Conservation (phyloP, 2,113 vertebrate species). For the Chloropsis cyanopogon region DNA sequence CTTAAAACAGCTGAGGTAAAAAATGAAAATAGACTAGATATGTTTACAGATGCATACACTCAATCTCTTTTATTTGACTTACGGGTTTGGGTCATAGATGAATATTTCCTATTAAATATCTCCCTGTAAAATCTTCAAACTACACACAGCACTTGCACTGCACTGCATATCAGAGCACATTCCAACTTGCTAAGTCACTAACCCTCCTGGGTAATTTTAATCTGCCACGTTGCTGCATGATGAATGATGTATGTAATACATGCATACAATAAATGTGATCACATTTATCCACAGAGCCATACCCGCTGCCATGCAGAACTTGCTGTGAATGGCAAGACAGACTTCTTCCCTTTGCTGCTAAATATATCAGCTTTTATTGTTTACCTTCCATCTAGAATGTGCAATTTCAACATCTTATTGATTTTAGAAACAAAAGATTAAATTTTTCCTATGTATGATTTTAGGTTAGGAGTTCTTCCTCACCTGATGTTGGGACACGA, state of each 20-base stretch:
- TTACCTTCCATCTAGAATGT: background rate
- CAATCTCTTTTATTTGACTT: background rate
- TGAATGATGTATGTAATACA: background rate
- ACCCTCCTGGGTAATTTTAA: background rate
- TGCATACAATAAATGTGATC: background rate
- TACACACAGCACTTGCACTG: background rate
- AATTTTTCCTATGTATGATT: background rate
- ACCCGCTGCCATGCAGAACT: background rate
- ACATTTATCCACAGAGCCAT: background rate
- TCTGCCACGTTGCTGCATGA: background rate
- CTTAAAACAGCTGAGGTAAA: background rate
- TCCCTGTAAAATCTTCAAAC: background rate
- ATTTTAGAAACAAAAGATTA: background rate
- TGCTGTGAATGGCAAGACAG: background rate
- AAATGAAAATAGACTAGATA: background rate
- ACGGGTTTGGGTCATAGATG: background rate
- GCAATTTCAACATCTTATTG: background rate
- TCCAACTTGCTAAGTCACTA: background rate
- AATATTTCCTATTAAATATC: background rate
- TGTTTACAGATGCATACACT: background rate
- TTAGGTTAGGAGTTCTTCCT: background rate
- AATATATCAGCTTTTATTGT: background rate
- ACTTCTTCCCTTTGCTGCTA: background rate
- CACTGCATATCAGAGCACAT: background rate
- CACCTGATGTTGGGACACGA: constrained; percentile 85